A percentile compares a stretch with the other conserved stretches of the same genome.
Conservation (phyloP, 2,888 invertebrate species). For the Nyleta sp. region DNA sequence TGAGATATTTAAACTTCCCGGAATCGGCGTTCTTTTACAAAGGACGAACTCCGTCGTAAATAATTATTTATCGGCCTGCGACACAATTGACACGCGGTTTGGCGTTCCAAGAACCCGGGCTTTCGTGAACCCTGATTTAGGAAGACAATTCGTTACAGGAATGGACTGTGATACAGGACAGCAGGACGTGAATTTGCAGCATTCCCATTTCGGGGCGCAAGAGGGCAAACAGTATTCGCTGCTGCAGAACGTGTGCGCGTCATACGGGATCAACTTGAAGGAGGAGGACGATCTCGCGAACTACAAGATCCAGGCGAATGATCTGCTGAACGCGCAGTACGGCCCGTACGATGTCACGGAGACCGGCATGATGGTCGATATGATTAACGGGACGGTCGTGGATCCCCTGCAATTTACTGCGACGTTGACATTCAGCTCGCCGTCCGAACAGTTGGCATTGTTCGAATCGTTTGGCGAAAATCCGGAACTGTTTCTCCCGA, state of each 20-base stretch:
- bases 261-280: slow-evolving; percentile 88
- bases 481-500: slow-evolving; percentile 91
- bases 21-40: slow-evolving; percentile 7
- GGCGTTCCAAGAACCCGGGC: slow-evolving; percentile 22
- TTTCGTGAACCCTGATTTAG: slow-evolving; percentile 29
- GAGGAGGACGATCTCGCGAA: slow-evolving; percentile 90
- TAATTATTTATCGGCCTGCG: slow-evolving; percentile 88
- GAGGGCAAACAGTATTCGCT: slow-evolving; percentile 89
- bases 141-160: slow-evolving; percentile 83
- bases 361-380: slow-evolving; percentile 91
- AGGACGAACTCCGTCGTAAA: slow-evolving; percentile 63
- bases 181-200: slow-evolving; percentile 83
- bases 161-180: slow-evolving; percentile 91
- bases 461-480: slow-evolving; percentile 91
- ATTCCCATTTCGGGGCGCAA: slow-evolving; percentile 79
- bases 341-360: slow-evolving; percentile 87
- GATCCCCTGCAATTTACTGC: slow-evolving; percentile 93
- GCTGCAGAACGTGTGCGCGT: slow-evolving; percentile 89
- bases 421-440: slow-evolving; percentile 90
- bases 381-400: slow-evolving; percentile 89
- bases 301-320: slow-evolving; percentile 89
- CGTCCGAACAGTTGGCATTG: slow-evolving; percentile 88
- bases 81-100: slow-evolving; percentile 82
- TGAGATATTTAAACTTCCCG: slow-evolving; percentile 38
- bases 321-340: slow-evolving; percentile 85